A percentile compares a stretch with the other conserved stretches of the same genome.
Conservation (phyloP, 2,113 vertebrate genomes). For the Coryphaenoides rupestris region DNA sequence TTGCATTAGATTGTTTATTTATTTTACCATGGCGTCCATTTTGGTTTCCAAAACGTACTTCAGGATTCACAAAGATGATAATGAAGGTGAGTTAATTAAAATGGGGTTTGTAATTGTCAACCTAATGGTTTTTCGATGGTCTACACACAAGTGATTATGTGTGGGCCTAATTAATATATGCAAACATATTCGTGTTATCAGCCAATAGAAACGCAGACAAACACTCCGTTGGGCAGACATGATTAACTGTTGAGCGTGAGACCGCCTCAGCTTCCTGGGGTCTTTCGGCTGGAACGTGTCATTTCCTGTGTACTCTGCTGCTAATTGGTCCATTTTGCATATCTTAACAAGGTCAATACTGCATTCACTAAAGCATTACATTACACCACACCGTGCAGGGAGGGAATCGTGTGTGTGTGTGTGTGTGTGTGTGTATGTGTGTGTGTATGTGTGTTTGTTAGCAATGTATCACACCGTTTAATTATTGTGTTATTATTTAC, state of each 20-base stretch:
- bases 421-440: background rate
- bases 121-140: no score
- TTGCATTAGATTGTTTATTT: no score
- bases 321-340: conserved; percentile 72
- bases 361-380: conserved; percentile 58
- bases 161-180: no score
- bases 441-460: no score
- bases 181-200: conserved; percentile 22
- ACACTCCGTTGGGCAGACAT: conserved; percentile 11
- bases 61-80: no score
- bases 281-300: conserved; percentile 67
- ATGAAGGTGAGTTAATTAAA: no score
- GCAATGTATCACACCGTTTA: no score
- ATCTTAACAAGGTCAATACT: conserved; percentile 67
- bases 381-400: conserved; percentile 58
- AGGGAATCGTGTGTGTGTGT: background rate
- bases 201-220: background rate
- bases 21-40: no score
- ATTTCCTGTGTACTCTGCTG: conserved; percentile 53
- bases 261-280: conserved; percentile 37
- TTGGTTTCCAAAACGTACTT: no score
- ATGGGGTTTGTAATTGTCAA: no score
- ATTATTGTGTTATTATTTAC: no score
- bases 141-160: no score
- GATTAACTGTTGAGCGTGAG: conserved; percentile 48